Base-by-base conservation (phyloP, 1,140 invertebrate species). In the Aphelinus atriplicis region DNA sequence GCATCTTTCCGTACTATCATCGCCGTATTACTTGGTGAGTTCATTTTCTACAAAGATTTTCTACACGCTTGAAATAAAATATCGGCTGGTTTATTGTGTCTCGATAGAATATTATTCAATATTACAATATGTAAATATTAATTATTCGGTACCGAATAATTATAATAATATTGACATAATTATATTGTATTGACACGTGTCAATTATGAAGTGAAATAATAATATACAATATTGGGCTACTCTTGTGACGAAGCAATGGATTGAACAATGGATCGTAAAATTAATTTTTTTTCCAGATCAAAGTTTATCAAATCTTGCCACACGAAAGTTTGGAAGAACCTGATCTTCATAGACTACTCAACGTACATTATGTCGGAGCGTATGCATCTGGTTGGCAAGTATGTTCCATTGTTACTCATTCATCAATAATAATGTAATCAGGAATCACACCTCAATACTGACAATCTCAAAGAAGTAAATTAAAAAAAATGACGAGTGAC, bases 361-460 rank as follows among this genome's bases (percentile, higher is more conserved):
- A 90, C 74, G 84, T 88, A 7, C 87, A 89, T 75, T 85, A 89
- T 55, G 86, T 91, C 9, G 89, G 88, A 61, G 86, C 88, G 9
- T 85, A 90, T 70, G 86, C 84, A 9, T 88, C 87, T 46, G 91
- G 91, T 10, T 92, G 91, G 91, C 85, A 91, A 81, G 89, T 91
- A 84, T 85, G 78, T 81, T 53, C 51, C 51, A 53, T 53, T 53
- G 51, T 9, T 9, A 9, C 4, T 53, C 51, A 53, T 4, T 53
- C 51, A 9, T 26, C 26, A 26, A 26, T 26, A 26, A 26, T 26
- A 26, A 4, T 61, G 4, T 61, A 61, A 43, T n/a, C 10, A 5
- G 43, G 10, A 26, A 42, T 62, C 43, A 26, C 60, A 62, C 5
- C 46, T 9, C 42, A 45, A 45, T 46, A 64, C 26, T 26, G 26